Base-by-base conservation (phyloP, 2,113 vertebrate species). In the Merops nubicus region DNA sequence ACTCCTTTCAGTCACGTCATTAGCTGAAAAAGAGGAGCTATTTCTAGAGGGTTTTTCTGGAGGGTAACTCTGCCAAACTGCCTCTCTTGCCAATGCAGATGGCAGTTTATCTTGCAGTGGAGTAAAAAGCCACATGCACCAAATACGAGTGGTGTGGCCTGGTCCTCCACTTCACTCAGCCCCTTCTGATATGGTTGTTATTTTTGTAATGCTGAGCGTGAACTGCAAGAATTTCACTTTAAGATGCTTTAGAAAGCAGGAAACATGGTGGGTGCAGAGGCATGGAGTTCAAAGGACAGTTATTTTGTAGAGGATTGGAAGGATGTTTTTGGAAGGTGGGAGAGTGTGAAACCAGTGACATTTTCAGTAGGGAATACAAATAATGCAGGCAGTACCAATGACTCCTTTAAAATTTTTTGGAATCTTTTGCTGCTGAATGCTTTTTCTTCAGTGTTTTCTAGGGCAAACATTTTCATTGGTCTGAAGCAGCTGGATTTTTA, bases 11-110 rank as follows among this genome's bases (percentile, higher is more conserved):
- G 15, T 75, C 73, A 45, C 12, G 2, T 80, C 59, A 76, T 73
- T 33, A 80, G 75, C 91, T 93, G 74, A 72, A 92, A 77, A 69
- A 85, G 82, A 50, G 45, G 25, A 93, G 63, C 82, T 95, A 83
- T 90, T 95, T 92, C 91, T 73, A 50, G 81, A 94, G 57, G 74
- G 11, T 11, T 82, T 85, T 92, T 91, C 85, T 79, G 45, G 48
- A 92, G 25, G 5, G 33, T 84, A n/a, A 11, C 82, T 81, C 68
- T 85, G 90, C 79, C 85, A 90, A 57, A 38, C 57, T 57, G 56
- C 70, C 22, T 91, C 23, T 33, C 56, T 48, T 94, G 90, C 95
- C 90, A 93, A 8, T 40, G 23, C 0, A 0, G 48, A 73, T 1
- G 1, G 67, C 63, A 83, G 40, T 90, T 93, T 93, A 79, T 88